A percentile compares a stretch with the other conserved stretches of the same genome.
Conservation (phyloP, 2,113 vertebrate species). For the Gracilinanus agilis region DNA sequence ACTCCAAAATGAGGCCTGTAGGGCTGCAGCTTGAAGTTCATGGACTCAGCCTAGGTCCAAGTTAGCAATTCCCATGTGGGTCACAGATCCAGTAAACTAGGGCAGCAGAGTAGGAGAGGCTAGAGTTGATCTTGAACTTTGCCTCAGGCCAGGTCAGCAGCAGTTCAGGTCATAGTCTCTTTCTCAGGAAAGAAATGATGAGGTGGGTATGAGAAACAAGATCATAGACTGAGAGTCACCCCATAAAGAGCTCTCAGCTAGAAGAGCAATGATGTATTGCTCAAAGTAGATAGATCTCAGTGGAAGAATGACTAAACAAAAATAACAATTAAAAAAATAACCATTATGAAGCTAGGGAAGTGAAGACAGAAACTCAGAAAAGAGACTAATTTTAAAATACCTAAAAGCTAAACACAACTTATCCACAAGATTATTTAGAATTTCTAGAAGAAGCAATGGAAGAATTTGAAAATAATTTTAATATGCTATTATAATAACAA, state of each 20-base stretch:
- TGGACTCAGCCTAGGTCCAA: not conserved
- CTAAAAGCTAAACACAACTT: not conserved
- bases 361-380: not conserved
- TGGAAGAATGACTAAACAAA: not conserved
- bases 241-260: not conserved
- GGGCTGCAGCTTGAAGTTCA: not conserved
- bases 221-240: not conserved
- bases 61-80: not conserved
- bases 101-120: not conserved
- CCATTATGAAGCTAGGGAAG: not conserved
- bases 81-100: not conserved
- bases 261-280: not conserved
- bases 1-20: not conserved
- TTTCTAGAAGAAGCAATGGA: not conserved
- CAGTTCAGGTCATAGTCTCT: not conserved
- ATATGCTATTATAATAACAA: not conserved
- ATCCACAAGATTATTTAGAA: not conserved
- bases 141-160: not conserved
- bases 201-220: not conserved
- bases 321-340: not conserved
- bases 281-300: not conserved
- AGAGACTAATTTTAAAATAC: not conserved
- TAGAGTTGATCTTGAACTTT: not conserved
- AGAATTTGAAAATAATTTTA: not conserved
- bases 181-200: not conserved